Percentiles rank a stretch among this genome's conserved stretches.
Conservation (phyloP, 2,888 invertebrate genomes). For the Leptopilina drosophilae region DNA sequence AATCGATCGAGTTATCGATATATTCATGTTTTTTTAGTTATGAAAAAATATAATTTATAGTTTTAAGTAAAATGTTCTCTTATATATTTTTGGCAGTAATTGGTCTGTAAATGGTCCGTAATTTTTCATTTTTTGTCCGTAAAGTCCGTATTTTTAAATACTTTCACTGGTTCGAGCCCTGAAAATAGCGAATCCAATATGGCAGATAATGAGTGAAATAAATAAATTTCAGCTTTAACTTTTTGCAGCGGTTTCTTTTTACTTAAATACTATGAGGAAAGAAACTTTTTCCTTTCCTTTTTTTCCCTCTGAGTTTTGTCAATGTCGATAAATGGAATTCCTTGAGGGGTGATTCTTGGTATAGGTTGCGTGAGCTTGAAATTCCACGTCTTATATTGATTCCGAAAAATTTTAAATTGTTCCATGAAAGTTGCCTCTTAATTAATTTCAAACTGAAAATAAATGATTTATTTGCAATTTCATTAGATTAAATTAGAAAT, state of each 20-base stretch:
- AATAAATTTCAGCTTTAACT: no score
- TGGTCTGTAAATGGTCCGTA: no score
- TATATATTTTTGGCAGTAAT: no score
- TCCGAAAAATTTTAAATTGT: constrained; percentile 29
- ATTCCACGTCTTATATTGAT: constrained; percentile 15
- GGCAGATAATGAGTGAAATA: not conserved
- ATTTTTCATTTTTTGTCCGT: no score
- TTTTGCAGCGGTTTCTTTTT: not conserved
- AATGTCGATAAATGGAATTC: constrained; percentile 40
- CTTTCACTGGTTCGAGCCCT: no score
- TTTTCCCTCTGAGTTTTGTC: constrained; percentile 17
- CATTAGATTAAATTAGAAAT: no score
- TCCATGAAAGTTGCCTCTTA: not conserved
- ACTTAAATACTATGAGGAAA: constrained; percentile 3
- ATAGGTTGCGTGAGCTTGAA: constrained; percentile 24
- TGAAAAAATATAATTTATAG: no score
- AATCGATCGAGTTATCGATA: no score
- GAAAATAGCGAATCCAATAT: not conserved
- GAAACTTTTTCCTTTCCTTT: constrained; percentile 25
- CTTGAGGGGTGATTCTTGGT: constrained; percentile 28
- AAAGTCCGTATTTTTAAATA: no score
- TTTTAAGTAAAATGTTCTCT: no score
- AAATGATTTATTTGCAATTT: no score
- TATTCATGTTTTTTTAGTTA: no score
- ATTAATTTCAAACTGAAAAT: not conserved